A percentile compares a stretch with the other conserved stretches of the same genome.
These are phyloP conservation scores for Plectus sambesii DNA, from an alignment of 1,140 invertebrate species.

Conservation along the genomic window DNA sequence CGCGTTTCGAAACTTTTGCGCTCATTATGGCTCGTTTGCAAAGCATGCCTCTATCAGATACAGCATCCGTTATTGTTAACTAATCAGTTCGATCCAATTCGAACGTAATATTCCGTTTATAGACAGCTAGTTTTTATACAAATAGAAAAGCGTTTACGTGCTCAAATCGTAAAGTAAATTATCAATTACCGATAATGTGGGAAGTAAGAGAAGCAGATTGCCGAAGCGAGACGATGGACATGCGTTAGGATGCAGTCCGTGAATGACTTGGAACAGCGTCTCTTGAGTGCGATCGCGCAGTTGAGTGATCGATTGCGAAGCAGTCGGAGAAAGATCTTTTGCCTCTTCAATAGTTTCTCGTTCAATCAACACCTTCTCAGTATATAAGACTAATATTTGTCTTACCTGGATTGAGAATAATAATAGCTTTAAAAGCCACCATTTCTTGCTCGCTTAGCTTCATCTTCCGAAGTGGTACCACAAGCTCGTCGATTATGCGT, in stretches of 20 bases:
- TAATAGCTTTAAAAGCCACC: constrained; percentile 43
- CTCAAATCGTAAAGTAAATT: no score
- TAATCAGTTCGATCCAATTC: no score
- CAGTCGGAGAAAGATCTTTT: constrained; percentile 36
- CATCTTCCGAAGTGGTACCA: constrained; percentile 37
- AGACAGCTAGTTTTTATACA: no score
- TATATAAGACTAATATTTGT: background rate
- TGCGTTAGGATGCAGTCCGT: constrained; percentile 39
- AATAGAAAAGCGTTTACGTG: no score
- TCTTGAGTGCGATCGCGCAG: constrained; percentile 41
- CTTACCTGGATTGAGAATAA: constrained; percentile 44
- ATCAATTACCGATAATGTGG: constrained; percentile 37
- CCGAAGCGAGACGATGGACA: constrained; percentile 40
- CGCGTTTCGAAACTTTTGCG: no score
- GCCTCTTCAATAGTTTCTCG: constrained; percentile 30
- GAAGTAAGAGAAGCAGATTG: constrained; percentile 32
- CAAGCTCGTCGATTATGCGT: constrained; percentile 41
- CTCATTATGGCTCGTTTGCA: no score
- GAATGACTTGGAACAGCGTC: constrained; percentile 45
- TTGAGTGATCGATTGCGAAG: constrained; percentile 32
- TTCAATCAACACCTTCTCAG: constrained; percentile 13
- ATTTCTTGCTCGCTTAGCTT: constrained; percentile 43
- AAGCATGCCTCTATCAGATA: no score
- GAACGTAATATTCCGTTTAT: no score
- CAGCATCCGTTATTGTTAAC: no score